These are phyloP conservation scores for Ptilorrhoa leucosticta DNA, from an alignment of 2,113 vertebrate species.

Conservation along the genomic window DNA sequence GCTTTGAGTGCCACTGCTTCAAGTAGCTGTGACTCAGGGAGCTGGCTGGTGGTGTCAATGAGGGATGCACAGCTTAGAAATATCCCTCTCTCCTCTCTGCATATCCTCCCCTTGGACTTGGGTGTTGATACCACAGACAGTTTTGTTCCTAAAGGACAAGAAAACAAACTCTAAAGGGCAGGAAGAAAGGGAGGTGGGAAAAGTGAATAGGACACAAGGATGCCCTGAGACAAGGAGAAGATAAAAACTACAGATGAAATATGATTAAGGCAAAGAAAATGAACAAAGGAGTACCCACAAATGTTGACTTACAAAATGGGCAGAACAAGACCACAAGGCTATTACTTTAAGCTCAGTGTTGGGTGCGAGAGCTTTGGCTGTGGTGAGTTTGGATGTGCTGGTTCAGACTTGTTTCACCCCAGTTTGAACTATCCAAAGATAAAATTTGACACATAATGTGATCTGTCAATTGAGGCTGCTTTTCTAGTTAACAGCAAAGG, in stretches of 20 bases:
- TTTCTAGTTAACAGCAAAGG: background rate
- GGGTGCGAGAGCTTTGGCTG: background rate
- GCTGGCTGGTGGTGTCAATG: background rate
- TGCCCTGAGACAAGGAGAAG: background rate
- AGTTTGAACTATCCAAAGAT: background rate
- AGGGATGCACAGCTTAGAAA: background rate
- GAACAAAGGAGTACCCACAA: background rate
- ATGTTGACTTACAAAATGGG: background rate
- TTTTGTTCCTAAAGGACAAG: background rate
- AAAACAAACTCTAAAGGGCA: background rate
- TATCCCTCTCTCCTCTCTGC: background rate
- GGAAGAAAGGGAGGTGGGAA: background rate
- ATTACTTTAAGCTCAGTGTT: background rate
- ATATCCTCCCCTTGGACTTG: background rate
- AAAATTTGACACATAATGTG: background rate
- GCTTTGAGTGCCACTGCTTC: background rate
- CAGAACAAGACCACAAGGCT: background rate
- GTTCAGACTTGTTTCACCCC: background rate
- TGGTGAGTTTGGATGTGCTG: background rate
- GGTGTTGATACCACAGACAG: background rate
- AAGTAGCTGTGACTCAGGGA: background rate
- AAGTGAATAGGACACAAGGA: background rate
- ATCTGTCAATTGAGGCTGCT: background rate
- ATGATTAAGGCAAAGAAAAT: background rate
- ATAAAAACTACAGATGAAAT: background rate